Percentiles rank a stretch among this genome's conserved stretches.
These are phyloP conservation scores for Amphimallon solstitiale DNA, from an alignment of 2,888 invertebrate species.

Conservation along the genomic window DNA sequence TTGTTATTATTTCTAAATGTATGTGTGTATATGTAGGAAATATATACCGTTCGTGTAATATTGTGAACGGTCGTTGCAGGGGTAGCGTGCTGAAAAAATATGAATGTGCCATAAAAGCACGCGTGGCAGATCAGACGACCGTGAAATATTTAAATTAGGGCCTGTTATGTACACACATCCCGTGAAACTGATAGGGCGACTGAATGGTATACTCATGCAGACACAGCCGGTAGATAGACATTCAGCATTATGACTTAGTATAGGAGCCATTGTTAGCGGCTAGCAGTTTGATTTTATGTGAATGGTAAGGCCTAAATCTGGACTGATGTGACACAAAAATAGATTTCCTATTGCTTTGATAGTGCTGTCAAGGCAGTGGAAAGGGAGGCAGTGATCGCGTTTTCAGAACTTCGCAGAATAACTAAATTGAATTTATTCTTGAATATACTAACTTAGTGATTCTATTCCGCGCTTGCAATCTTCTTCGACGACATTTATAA, in stretches of 20 bases:
- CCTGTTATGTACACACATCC: constrained; percentile 57
- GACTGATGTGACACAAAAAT: constrained; percentile 31
- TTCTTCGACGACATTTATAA: too few species aligned
- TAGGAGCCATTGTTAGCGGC: constrained; percentile 52
- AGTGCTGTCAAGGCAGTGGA: neutral
- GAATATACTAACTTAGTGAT: neutral
- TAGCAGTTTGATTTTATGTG: constrained; percentile 47
- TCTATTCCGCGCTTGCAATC: too few species aligned
- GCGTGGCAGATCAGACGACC: constrained; percentile 55
- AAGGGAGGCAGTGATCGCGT: neutral
- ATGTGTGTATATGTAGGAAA: neutral
- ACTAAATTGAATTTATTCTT: neutral
- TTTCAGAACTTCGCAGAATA: neutral
- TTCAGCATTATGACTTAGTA: constrained; percentile 55
- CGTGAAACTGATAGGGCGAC: constrained; percentile 56
- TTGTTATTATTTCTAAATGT: too few species aligned
- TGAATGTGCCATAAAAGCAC: constrained; percentile 39
- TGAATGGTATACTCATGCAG: constrained; percentile 43
- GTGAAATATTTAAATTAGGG: constrained; percentile 61
- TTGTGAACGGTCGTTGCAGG: neutral
- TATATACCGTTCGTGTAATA: neutral
- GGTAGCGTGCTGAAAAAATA: constrained; percentile 7
- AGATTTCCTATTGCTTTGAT: constrained; percentile 20
- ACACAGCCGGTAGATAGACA: constrained; percentile 17
- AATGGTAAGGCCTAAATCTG: constrained; percentile 40